Conservation (phyloP, 2,888 invertebrate genomes). For the Lomographa bimaculata region DNA sequence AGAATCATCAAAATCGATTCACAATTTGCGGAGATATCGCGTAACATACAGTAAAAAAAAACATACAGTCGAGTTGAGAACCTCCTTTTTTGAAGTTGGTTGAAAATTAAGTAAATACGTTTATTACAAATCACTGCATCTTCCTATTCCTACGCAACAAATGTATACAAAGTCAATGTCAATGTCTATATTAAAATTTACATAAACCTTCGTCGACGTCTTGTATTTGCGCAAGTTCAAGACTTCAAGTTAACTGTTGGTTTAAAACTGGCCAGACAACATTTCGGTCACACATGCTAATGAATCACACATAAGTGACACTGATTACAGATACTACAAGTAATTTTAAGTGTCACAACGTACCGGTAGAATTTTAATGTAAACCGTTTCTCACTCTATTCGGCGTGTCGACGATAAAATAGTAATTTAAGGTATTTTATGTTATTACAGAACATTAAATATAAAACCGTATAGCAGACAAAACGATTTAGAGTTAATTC, state of each 20-base stretch:
- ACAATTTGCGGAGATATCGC: no score
- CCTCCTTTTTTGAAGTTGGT: no score
- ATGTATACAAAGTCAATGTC: no score
- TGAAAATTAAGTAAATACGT: no score
- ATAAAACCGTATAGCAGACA: constrained; percentile 1
- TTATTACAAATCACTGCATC: no score
- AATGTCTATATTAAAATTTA: constrained; percentile 31
- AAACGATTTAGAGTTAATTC: constrained; percentile 2
- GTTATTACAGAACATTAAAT: constrained; percentile 3
- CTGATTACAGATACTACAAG: constrained; percentile 22
- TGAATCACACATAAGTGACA: constrained; percentile 25
- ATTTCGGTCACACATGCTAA: constrained; percentile 27
- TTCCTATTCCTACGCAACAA: no score
- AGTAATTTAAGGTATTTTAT: constrained; percentile 3
- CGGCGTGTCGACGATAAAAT: background rate
- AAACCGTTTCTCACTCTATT: constrained; percentile 2
- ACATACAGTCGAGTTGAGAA: no score
- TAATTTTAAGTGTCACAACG: constrained; percentile 15
- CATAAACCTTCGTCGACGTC: constrained; percentile 21
- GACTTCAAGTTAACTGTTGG: constrained; percentile 25
- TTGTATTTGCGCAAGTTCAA: constrained; percentile 29
- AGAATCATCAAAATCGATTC: no score
- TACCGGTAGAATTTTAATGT: constrained; percentile 17
- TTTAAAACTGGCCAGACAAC: constrained; percentile 24
- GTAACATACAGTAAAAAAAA: no score